Evolutionary conservation across 2,113 vertebrate species (phyloP).

Genomic region (Halichoerus grypus): DNA sequence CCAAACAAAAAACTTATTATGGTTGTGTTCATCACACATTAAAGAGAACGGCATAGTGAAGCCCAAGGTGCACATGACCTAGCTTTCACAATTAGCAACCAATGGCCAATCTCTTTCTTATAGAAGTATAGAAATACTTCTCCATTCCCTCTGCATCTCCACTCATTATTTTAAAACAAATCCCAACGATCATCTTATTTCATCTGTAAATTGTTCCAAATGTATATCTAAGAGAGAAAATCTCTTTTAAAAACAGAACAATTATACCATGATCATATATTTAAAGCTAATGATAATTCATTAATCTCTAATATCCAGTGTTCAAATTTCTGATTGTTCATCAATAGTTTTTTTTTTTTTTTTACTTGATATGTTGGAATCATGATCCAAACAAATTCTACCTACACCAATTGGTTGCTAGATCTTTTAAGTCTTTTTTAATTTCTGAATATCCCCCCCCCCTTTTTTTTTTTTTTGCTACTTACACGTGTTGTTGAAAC

Average conservation of each 20-base stretch:
- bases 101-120: not conserved
- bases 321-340: slow-evolving; percentile 15
- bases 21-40: not conserved
- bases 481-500: not conserved
- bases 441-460: not conserved
- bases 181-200: not conserved
- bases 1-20: not conserved
- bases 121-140: not conserved
- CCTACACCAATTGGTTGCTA: not conserved
- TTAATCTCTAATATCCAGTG: not conserved
- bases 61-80: not conserved
- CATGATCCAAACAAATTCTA: not conserved
- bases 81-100: not conserved
- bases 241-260: slow-evolving; percentile 1
- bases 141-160: not conserved
- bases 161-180: not conserved
- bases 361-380: not conserved
- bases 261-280: not conserved
- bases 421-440: not conserved
- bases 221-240: not conserved
- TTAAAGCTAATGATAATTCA: not conserved
- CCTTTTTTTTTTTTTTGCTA: not conserved
- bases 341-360: not conserved
- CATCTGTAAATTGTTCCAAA: slow-evolving; percentile 18
- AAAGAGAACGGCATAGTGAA: not conserved